A percentile compares a stretch with the other conserved stretches of the same genome.
phyloP scores from a whole-genome alignment of 2,888 invertebrate genomes.

The Yponomeuta plumbellus region DNA sequence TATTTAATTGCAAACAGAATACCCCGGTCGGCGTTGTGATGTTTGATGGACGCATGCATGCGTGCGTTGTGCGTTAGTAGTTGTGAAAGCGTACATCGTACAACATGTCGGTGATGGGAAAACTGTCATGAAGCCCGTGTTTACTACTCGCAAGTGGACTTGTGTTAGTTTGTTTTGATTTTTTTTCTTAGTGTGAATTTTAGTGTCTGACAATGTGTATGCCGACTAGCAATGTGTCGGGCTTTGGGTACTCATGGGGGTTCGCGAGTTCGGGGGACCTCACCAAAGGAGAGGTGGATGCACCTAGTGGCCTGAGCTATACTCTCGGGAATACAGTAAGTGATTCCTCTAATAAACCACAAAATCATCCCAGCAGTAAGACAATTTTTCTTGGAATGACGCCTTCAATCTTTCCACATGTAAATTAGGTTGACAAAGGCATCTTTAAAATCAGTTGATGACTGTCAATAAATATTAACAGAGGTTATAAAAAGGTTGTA shows the following conservation, averaged over 20 bases:
- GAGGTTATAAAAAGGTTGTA: conserved; percentile 1
- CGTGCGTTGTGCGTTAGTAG: conserved; percentile 67
- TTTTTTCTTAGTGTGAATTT: conserved; percentile 45
- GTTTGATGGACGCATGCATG: conserved; percentile 40
- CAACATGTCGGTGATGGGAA: conserved; percentile 46
- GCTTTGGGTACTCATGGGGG: conserved; percentile 73
- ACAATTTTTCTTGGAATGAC: too few relatives aligned
- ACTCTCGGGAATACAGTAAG: conserved; percentile 71
- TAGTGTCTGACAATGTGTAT: conserved; percentile 66
- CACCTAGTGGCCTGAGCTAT: conserved; percentile 69
- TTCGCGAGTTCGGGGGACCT: conserved; percentile 70
- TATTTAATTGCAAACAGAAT: conserved; percentile 37
- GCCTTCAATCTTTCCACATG: neutral
- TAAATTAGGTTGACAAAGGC: neutral
- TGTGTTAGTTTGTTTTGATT: conserved; percentile 57
- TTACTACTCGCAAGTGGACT: conserved; percentile 65
- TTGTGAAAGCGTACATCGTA: conserved; percentile 65
- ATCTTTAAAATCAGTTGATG: neutral
- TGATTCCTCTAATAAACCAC: conserved; percentile 7
- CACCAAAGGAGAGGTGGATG: conserved; percentile 69
- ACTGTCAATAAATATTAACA: neutral
- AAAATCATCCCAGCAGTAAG: too few relatives aligned
- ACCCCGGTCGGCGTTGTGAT: conserved; percentile 37
- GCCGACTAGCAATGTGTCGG: conserved; percentile 73
- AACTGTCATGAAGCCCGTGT: conserved; percentile 71